Base-by-base conservation (phyloP, 2,888 invertebrate genomes). In the Drosophila paranaensis region DNA sequence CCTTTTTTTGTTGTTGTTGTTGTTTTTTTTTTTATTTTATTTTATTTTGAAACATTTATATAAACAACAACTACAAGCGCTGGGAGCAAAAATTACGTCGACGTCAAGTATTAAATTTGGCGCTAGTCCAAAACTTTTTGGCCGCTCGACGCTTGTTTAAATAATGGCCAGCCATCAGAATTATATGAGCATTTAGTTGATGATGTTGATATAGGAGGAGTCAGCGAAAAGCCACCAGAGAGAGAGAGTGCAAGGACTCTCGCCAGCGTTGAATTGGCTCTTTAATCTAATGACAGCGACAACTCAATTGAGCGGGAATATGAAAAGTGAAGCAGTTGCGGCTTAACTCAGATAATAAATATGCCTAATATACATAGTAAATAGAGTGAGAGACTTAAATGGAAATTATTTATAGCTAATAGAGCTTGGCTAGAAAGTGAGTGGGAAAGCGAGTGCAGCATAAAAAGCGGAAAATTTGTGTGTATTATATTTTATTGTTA, bases 111-210 rank as follows among this genome's bases (percentile, higher is more conserved):
- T 85, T 82, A 87, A 87, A 87, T 77, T 77, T 77, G 63, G 79
- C 76, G 53, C 63, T 64, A 71, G 81, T 71, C 82, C 78, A 74
- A 85, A 80, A 71, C 6, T 79, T 87, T 76, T 67, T 48, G 76
- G 64, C 57, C 77, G 73, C 81, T 68, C 55, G 79, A 79, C 82
- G 85, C 85, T 77, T 85, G 79, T 88, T 88, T 88, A 88, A 85
- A 88, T 85, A 85, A 85, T 88, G 84, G 79, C 79, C 69, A 67
- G 67, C 77, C 82, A 85, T 85, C 82, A 82, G 85, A 85, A 82
- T 81, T 85, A 81, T 82, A 85, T 88, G 86, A 75, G 77, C 88
- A 74, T 88, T 85, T 88, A 85, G 81, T 81, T 85, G 82, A 84
- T 85, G 82, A 88, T 88, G 85, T 58, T 77, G 65, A 65, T 64